Percentiles rank a stretch among this genome's conserved stretches.
phyloP scores from a whole-genome alignment of 2,888 invertebrate genomes.

The Lasius platythorax region DNA sequence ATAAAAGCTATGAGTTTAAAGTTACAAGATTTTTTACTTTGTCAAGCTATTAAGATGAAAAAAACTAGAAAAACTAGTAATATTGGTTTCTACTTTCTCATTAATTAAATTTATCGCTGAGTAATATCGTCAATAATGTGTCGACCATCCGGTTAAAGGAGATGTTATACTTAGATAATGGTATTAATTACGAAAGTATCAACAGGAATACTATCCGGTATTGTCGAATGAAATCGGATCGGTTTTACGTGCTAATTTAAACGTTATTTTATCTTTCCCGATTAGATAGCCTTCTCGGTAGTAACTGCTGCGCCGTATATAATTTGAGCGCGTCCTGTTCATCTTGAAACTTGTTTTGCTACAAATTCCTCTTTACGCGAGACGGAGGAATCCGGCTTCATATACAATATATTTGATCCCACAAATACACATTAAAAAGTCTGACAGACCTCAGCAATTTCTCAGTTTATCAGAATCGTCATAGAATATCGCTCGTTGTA shows the following conservation, averaged over 20 bases:
- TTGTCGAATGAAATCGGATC: conserved; percentile 57
- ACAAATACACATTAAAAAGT: neutral
- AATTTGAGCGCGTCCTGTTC: conserved; percentile 45
- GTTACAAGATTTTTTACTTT: neutral
- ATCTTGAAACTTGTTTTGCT: conserved; percentile 27
- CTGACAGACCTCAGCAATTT: conserved; percentile 28
- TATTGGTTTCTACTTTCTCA: conserved; percentile 11
- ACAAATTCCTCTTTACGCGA: conserved; percentile 38
- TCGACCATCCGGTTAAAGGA: conserved; percentile 31
- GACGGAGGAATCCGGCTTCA: conserved; percentile 35
- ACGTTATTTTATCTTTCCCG: conserved; percentile 53
- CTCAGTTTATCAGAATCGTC: neutral
- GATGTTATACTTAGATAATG: conserved; percentile 30
- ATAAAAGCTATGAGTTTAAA: neutral
- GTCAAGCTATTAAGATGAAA: neutral
- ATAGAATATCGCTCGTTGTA: neutral
- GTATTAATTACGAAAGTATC: conserved; percentile 24
- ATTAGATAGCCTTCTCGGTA: conserved; percentile 62
- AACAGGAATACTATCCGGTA: conserved; percentile 18
- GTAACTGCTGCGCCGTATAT: conserved; percentile 37
- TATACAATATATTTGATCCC: conserved; percentile 15
- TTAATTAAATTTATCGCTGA: conserved; percentile 14
- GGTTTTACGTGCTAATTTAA: conserved; percentile 50
- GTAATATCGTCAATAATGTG: neutral
- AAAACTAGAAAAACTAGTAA: neutral